These are phyloP conservation scores for Pinctada fucata DNA, from an alignment of 2,888 invertebrate genomes.

Conservation along the genomic window DNA sequence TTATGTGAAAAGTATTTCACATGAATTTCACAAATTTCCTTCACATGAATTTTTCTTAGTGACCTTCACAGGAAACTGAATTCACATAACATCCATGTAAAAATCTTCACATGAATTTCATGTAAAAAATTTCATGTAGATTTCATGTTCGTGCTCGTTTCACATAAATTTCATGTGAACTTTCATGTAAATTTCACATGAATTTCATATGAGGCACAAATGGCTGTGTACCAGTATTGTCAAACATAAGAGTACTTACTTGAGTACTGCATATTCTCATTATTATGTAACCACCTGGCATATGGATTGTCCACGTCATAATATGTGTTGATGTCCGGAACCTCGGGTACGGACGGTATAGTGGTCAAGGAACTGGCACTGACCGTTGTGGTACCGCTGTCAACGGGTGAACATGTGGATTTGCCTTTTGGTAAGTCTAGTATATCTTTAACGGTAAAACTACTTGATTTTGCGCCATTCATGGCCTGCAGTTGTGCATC, in stretches of 20 bases:
- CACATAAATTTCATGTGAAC: no score
- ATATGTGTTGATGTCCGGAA: slow-evolving; percentile 56
- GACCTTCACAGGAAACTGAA: no score
- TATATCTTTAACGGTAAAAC: slow-evolving; percentile 95
- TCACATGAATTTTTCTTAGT: no score
- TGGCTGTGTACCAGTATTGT: no score
- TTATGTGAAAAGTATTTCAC: no score
- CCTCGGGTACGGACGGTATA: slow-evolving; percentile 47
- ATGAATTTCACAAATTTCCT: no score
- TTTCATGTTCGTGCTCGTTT: no score
- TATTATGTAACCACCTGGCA: slow-evolving; percentile 77
- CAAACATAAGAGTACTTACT: slow-evolving; percentile 53
- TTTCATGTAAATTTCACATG: no score
- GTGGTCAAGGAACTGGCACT: slow-evolving; percentile 46
- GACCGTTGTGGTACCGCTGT: slow-evolving; percentile 51
- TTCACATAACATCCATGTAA: no score
- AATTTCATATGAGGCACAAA: no score
- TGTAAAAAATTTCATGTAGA: no score
- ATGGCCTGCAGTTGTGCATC: slow-evolving; percentile 80
- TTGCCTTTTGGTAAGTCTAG: slow-evolving; percentile 86
- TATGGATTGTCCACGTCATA: slow-evolving; percentile 78
- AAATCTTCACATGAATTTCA: no score
- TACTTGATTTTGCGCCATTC: slow-evolving; percentile 82
- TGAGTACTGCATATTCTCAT: slow-evolving; percentile 70
- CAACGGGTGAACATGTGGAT: slow-evolving; percentile 76